A percentile compares a stretch with the other conserved stretches of the same genome.
These are phyloP conservation scores for Latrodectus geometricus DNA, from an alignment of 1,140 invertebrate species.

Conservation along the genomic window DNA sequence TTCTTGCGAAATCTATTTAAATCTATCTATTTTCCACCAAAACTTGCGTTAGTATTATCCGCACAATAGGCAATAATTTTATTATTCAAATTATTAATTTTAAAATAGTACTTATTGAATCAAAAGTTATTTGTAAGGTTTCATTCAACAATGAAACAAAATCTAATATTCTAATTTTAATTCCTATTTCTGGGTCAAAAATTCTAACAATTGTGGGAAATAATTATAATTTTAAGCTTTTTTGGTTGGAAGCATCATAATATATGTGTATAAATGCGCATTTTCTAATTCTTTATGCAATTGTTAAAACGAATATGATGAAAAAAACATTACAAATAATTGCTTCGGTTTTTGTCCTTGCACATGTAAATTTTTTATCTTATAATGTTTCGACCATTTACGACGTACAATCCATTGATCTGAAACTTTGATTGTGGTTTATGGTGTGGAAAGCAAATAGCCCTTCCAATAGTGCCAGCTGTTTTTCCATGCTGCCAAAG, in stretches of 20 bases:
- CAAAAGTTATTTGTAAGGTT: slow-evolving; percentile 38
- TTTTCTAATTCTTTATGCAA: slow-evolving; percentile 37
- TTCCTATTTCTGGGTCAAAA: slow-evolving; percentile 20
- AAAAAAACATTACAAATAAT: too few species aligned
- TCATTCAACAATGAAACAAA: slow-evolving; percentile 29
- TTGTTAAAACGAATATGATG: slow-evolving; percentile 3
- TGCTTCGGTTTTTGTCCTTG: too few species aligned
- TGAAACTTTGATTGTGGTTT: too few species aligned
- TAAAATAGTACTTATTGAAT: slow-evolving; percentile 27
- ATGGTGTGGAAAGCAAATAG: slow-evolving; percentile 26
- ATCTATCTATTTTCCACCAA: too few species aligned
- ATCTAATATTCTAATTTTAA: too few species aligned
- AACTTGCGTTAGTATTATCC: too few species aligned
- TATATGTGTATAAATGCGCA: slow-evolving; percentile 11
- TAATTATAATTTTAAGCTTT: slow-evolving; percentile 7
- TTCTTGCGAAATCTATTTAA: too few species aligned
- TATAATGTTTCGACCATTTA: slow-evolving; percentile 35
- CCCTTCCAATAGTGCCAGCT: slow-evolving; percentile 3
- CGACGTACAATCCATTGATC: slow-evolving; percentile 23
- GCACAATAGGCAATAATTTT: too few species aligned
- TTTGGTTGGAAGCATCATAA: slow-evolving; percentile 22
- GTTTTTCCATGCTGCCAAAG: slow-evolving; percentile 14
- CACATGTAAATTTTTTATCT: slow-evolving; percentile 29
- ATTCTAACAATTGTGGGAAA: slow-evolving; percentile 24
- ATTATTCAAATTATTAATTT: slow-evolving; percentile 39